Evolutionary conservation across 2,888 invertebrate genomes (phyloP).

Genomic region (Zaprionus lineosus): DNA sequence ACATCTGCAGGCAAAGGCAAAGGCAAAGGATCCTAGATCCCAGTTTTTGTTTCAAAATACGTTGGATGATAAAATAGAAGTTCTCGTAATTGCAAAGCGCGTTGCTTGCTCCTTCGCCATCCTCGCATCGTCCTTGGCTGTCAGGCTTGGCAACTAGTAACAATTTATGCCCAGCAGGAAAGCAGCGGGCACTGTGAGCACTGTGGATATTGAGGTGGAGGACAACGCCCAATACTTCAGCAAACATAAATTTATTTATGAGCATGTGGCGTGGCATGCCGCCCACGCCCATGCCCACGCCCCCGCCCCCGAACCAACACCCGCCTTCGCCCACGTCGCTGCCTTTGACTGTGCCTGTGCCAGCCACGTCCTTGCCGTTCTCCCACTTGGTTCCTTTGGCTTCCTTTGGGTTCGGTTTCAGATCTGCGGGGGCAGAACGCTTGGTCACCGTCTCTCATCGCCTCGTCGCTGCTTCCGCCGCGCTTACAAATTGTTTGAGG

Average conservation of each 20-base stretch:
- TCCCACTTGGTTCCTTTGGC: too few relatives aligned
- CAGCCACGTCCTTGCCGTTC: too few relatives aligned
- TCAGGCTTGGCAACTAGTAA: slow-evolving; percentile 33
- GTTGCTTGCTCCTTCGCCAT: slow-evolving; percentile 16
- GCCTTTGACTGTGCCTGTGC: too few relatives aligned
- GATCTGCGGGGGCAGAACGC: slow-evolving; percentile 15
- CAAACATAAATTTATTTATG: slow-evolving; percentile 75
- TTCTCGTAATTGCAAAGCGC: slow-evolving; percentile 48
- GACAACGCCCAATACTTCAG: slow-evolving; percentile 61
- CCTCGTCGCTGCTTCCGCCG: slow-evolving; percentile 55
- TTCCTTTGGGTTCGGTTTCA: too few relatives aligned
- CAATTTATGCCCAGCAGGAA: slow-evolving; percentile 49
- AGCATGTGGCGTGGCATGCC: slow-evolving; percentile 55
- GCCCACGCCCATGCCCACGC: background rate
- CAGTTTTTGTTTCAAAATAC: too few relatives aligned
- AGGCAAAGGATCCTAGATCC: too few relatives aligned
- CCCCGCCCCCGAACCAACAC: background rate
- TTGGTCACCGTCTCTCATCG: slow-evolving; percentile 15
- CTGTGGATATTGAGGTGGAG: slow-evolving; percentile 8
- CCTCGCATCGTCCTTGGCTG: slow-evolving; percentile 18
- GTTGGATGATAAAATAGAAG: slow-evolving; percentile 29
- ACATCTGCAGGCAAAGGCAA: too few relatives aligned
- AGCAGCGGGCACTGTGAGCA: background rate
- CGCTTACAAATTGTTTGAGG: slow-evolving; percentile 75
- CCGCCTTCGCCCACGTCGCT: background rate